Conservation (phyloP, 1,140 invertebrate species). For the Caenorhabditis inopinata region DNA sequence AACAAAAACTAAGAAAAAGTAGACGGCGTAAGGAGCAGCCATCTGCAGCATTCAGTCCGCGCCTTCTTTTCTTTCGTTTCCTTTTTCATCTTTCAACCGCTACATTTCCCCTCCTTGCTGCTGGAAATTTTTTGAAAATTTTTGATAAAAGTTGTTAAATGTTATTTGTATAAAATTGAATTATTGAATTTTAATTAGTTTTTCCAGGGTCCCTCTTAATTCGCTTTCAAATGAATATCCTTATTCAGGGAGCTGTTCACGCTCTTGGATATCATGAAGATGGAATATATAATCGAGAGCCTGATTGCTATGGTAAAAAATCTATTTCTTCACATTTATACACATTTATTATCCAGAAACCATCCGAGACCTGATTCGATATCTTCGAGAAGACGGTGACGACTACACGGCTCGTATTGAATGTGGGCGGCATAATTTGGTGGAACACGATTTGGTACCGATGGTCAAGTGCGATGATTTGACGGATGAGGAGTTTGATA, state of each 20-base stretch:
- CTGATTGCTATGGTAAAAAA: conserved; percentile 42
- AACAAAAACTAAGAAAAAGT: too few relatives aligned
- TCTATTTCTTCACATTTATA: background rate
- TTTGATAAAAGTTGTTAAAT: too few relatives aligned
- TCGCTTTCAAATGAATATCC: conserved; percentile 33
- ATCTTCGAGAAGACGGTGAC: conserved; percentile 26
- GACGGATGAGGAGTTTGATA: conserved; percentile 41
- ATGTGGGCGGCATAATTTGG: conserved; percentile 34
- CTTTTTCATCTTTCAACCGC: too few relatives aligned
- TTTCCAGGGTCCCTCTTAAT: too few relatives aligned
- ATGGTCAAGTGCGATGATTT: conserved; percentile 27
- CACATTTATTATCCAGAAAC: conserved; percentile 36
- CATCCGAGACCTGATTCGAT: conserved; percentile 41
- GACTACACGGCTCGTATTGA: conserved; percentile 1
- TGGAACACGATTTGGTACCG: conserved; percentile 42
- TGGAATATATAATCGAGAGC: conserved; percentile 39
- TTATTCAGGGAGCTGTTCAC: conserved; percentile 34
- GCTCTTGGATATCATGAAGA: conserved; percentile 41
- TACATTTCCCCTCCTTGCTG: too few relatives aligned
- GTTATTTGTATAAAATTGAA: too few relatives aligned
- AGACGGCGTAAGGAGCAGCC: too few relatives aligned
- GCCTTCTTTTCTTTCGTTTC: too few relatives aligned
- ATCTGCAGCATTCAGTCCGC: too few relatives aligned
- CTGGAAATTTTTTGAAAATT: too few relatives aligned
- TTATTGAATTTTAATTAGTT: too few relatives aligned